Evolutionary conservation across 2,888 invertebrate species (phyloP).

Genomic region (Nebria salina): DNA sequence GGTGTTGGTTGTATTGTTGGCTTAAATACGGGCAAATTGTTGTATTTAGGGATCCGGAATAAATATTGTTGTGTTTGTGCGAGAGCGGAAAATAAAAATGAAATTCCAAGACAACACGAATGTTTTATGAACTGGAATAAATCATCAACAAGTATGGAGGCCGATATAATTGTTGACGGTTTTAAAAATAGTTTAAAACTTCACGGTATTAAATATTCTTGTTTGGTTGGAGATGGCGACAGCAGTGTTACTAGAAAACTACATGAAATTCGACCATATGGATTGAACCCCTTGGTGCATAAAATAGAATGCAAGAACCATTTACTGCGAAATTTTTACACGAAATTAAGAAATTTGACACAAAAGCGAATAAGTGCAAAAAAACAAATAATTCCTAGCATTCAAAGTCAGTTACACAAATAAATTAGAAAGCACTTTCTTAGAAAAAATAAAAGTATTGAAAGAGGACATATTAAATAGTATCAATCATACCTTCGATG

Average conservation of each 20-base stretch:
- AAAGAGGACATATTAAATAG: conserved; percentile 18
- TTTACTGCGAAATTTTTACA: conserved; percentile 35
- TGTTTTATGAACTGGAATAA: conserved; percentile 35
- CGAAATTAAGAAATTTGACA: conserved; percentile 10
- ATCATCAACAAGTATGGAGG: conserved; percentile 17
- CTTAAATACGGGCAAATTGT: not conserved
- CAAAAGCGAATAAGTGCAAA: conserved; percentile 16
- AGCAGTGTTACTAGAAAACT: conserved; percentile 29
- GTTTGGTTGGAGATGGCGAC: conserved; percentile 36
- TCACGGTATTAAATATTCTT: conserved; percentile 25
- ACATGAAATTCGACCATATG: conserved; percentile 24
- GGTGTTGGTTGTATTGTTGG: conserved; percentile 14
- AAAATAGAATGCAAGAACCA: conserved; percentile 42
- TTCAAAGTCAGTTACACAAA: conserved; percentile 3
- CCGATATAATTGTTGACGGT: conserved; percentile 25
- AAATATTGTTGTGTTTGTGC: conserved; percentile 7
- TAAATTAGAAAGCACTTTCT: not conserved
- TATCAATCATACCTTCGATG: conserved; percentile 13
- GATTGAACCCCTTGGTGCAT: conserved; percentile 24
- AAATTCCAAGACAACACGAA: not conserved
- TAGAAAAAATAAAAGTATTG: not conserved
- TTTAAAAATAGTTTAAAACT: conserved; percentile 24
- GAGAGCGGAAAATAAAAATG: conserved; percentile 18
- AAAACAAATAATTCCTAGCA: not conserved
- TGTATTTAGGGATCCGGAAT: conserved; percentile 4